Evolutionary conservation across 2,888 invertebrate genomes (phyloP), one percentile per base, ranked within the genome.

Genomic region (Euproctis similis): DNA sequence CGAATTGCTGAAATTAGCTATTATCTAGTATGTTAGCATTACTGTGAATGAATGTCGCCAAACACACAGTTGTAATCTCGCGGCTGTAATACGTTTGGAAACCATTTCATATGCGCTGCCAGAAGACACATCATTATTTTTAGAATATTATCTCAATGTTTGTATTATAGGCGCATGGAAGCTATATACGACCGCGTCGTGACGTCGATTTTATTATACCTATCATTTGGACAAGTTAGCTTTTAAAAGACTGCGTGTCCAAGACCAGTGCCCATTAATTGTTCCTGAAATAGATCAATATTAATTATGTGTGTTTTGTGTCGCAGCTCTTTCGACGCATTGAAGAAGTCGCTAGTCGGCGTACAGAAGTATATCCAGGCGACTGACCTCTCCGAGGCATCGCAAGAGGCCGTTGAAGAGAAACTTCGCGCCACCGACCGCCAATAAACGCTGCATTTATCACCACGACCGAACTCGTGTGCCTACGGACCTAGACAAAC

Each of bases 341-440:
- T 99, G 76, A 98, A 97, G 88, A 96, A 96, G 80, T 95, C 97
- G 39, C 88, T 99, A 73, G 96, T 96, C 44, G 97, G 97, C 63
- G 95, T 98, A 54, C 96, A 95, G 87, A 96, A 96, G 88, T 97
- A 96, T 87, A 94, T 97, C 78, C 97, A 96, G 87, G 96, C 97
- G 66, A 97, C 96, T 67, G 97, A 97, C 81, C 88, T 94, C 64
- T 93, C 95, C 53, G 97, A 97, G 86, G 95, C 96, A 49, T 94
- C 95, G 49, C 93, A 94, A 67, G 95, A 96, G 76, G 94, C 94
- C 52, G 95, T 96, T 46, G 96, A 96, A 76, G 95, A 95, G 80
- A 96, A 96, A 82, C 90, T 96, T 59, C 93, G 96, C 86, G 92
- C 95, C 81, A 96, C 95, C 64, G 96, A 96, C 87, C 94, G 96